Evolutionary conservation across 1,140 invertebrate species (phyloP).

Genomic region (Diorhabda elongata): DNA sequence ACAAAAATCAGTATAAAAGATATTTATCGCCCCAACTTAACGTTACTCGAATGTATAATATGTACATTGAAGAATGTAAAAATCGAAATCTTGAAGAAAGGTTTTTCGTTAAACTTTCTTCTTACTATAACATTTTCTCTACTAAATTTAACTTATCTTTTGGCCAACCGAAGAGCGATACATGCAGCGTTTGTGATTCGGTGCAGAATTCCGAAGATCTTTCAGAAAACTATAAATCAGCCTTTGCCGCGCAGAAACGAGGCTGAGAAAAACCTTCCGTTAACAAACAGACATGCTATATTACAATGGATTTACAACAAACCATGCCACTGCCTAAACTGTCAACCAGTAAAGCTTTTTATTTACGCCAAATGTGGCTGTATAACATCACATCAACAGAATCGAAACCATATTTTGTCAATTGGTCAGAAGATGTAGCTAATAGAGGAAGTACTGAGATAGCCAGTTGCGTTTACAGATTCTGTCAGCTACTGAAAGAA

Average conservation of each 20-base stretch:
- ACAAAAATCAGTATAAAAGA: too few relatives aligned
- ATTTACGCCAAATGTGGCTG: slow-evolving; percentile 33
- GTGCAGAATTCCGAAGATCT: slow-evolving; percentile 24
- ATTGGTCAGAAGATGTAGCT: slow-evolving; percentile 27
- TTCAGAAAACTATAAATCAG: slow-evolving; percentile 19
- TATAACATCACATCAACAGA: slow-evolving; percentile 21
- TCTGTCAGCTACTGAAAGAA: too few relatives aligned
- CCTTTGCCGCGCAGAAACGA: slow-evolving; percentile 18
- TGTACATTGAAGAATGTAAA: slow-evolving; percentile 23
- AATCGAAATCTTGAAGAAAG: slow-evolving; percentile 15
- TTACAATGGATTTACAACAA: slow-evolving; percentile 36
- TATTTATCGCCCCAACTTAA: slow-evolving; percentile 19
- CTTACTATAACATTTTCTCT: slow-evolving; percentile 28
- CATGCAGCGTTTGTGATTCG: slow-evolving; percentile 31
- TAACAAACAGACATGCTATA: slow-evolving; percentile 20
- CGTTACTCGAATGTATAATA: slow-evolving; percentile 18
- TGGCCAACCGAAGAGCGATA: slow-evolving; percentile 35
- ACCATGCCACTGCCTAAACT: slow-evolving; percentile 30
- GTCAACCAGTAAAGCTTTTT: slow-evolving; percentile 34
- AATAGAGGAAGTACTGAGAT: slow-evolving; percentile 25
- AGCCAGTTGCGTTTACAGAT: too few relatives aligned
- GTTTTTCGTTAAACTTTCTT: slow-evolving; percentile 20
- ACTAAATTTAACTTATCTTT: slow-evolving; percentile 35
- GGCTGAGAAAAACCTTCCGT: slow-evolving; percentile 11
- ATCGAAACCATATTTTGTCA: slow-evolving; percentile 18